Conservation (phyloP, 1,140 invertebrate species). For the Mya arenaria region DNA sequence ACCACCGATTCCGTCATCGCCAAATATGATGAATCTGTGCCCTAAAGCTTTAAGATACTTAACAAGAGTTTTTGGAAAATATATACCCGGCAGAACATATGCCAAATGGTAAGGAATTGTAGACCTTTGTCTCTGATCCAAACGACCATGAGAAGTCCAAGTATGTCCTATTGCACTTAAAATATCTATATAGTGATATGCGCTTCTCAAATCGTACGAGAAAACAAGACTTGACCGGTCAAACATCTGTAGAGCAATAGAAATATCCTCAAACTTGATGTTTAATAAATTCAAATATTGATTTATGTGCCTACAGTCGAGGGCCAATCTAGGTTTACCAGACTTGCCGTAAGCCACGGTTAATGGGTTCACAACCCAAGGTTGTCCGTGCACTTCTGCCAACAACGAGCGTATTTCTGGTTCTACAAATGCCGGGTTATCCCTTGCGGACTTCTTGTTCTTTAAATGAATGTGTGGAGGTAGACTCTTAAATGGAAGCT, state of each 20-base stretch:
- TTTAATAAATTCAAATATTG: constrained; percentile 4
- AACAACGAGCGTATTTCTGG: not conserved
- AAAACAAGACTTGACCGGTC: not conserved
- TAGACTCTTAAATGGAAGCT: constrained; percentile 19
- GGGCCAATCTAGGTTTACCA: constrained; percentile 12
- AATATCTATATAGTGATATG: constrained; percentile 22
- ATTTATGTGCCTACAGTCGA: constrained; percentile 25
- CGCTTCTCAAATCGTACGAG: constrained; percentile 14
- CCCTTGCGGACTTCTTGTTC: constrained; percentile 22
- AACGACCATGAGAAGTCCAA: not conserved
- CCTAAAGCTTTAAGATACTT: not conserved
- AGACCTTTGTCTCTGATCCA: no score
- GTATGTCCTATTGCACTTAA: not conserved
- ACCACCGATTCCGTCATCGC: constrained; percentile 28
- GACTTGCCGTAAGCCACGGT: not conserved
- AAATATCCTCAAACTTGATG: constrained; percentile 17
- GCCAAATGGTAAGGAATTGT: not conserved
- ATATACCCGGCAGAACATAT: constrained; percentile 6
- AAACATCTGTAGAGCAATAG: not conserved
- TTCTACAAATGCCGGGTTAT: not conserved
- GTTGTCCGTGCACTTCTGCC: not conserved
- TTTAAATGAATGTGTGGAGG: not conserved
- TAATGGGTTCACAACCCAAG: not conserved
- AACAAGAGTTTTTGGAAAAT: constrained; percentile 16
- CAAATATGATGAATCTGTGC: constrained; percentile 26